Base-by-base conservation (phyloP, 2,113 vertebrate species). In the Gila orcuttii region DNA sequence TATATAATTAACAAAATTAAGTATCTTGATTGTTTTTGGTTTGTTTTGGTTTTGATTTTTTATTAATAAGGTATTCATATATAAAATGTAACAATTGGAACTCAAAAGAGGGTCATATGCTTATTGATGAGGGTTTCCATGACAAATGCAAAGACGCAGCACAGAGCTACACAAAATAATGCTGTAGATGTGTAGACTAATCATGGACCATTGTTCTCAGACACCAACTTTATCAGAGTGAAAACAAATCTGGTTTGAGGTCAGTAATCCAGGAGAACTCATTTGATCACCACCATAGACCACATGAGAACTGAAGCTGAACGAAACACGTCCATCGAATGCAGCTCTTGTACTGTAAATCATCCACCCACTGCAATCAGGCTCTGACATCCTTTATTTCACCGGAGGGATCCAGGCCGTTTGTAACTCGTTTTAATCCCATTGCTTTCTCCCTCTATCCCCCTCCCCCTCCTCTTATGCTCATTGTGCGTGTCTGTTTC, bases 401-500 rank as follows among this genome's bases (percentile, higher is more conserved):
- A 85, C 78, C 87, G 60, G 42, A 82, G 88, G 57, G 82, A 71
- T 83, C 74, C 77, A 82, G 82, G 73, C 73, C 64, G 78, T 89
- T 83, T 85, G 82, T 71, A 89, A 87, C 83, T 82, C 85, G 60
- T 89, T 89, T 89, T 88, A 89, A 88, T 84, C 89, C 59, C 64
- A 82, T 87, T 87, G 84, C 86, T 62, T 81, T 83, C 81, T 85
- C 75, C 84, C 68, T 50, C 39, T 52, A 25, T 25, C 68, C 78
- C 59, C 60, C 71, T 42, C 79, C 69, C 83, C 47, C 33, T 86
- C 86, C 91, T 71, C 73, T 78, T 69, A 59, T 74, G 64, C 71
- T 78, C 87, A 82, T 73, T 86, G 83, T 88, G 79, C 60, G 68
- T 86, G 89, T 87, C 87, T 90, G 87, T 90, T 89, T 94, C 94